These are phyloP conservation scores for Daphoenositta chrysoptera DNA, from an alignment of 2,113 vertebrate species.

Conservation along the genomic window DNA sequence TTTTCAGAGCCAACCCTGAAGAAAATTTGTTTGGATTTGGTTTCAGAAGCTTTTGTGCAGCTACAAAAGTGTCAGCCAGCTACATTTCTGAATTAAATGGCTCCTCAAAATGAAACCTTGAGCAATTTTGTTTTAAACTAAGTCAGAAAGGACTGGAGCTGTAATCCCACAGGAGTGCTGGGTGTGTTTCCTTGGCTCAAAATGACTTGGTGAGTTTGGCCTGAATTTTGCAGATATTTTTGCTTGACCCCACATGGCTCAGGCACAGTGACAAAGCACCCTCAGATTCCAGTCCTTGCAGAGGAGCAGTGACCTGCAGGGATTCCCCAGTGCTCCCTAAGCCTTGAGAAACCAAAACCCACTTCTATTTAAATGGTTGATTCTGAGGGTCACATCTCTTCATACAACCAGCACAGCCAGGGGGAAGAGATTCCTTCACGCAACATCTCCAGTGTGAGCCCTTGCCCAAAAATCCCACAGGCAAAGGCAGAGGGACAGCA, in stretches of 20 bases:
- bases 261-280: not conserved
- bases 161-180: not conserved
- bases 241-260: not conserved
- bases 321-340: not conserved
- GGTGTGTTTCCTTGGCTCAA: not conserved
- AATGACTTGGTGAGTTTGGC: not conserved
- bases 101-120: not conserved
- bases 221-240: not conserved
- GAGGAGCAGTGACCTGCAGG: not conserved
- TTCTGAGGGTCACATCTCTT: not conserved
- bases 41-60: not conserved
- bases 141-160: not conserved
- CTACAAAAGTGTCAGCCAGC: not conserved
- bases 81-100: not conserved
- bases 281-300: not conserved
- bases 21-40: not conserved
- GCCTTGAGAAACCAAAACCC: not conserved
- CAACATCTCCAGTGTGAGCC: not conserved
- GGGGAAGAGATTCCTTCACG: not conserved
- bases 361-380: not conserved
- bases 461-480: not conserved
- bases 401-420: not conserved
- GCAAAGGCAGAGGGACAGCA: not conserved
- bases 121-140: not conserved
- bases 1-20: not conserved